phyloP scores from a whole-genome alignment of 2,888 invertebrate genomes.

The Catocala fraxini region DNA sequence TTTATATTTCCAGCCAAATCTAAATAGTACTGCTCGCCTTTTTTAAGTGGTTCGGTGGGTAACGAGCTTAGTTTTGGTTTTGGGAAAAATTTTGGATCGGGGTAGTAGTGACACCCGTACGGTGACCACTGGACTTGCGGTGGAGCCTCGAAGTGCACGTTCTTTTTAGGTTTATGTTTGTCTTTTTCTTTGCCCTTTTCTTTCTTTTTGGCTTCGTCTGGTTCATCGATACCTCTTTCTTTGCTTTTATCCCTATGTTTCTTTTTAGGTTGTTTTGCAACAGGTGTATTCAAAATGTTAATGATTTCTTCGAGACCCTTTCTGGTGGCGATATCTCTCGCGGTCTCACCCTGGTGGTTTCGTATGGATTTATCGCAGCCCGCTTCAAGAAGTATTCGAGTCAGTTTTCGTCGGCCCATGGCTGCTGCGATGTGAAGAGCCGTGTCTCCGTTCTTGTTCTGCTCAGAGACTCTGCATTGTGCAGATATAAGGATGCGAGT shows the following conservation, averaged over 20 bases:
- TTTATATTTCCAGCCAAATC: conserved; percentile 98
- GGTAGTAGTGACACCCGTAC: conserved; percentile 96
- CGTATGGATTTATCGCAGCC: conserved; percentile 90
- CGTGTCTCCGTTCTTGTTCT: conserved; percentile 98
- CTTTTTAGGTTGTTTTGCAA: conserved; percentile 80
- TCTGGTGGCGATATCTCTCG: conserved; percentile 95
- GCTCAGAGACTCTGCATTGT: conserved; percentile 94
- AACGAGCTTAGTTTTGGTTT: conserved; percentile 94
- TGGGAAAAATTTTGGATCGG: conserved; percentile 94
- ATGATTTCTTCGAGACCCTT: conserved; percentile 96
- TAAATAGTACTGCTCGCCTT: conserved; percentile 97
- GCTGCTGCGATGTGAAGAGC: conserved; percentile 97
- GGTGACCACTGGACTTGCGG: conserved; percentile 92
- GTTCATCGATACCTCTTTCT: conserved; percentile 86
- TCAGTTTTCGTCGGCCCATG: conserved; percentile 96
- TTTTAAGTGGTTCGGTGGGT: conserved; percentile 94
- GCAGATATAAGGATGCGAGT: conserved; percentile 97
- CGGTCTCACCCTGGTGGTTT: conserved; percentile 96
- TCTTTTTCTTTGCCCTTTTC: conserved; percentile 80
- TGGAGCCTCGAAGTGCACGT: conserved; percentile 85
- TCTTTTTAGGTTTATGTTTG: conserved; percentile 82
- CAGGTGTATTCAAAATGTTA: conserved; percentile 90
- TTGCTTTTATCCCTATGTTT: conserved; percentile 82
- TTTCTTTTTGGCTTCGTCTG: conserved; percentile 77
- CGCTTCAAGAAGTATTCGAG: conserved; percentile 95